phyloP scores from a whole-genome alignment of 2,888 invertebrate species.

The Aromia moschata region DNA sequence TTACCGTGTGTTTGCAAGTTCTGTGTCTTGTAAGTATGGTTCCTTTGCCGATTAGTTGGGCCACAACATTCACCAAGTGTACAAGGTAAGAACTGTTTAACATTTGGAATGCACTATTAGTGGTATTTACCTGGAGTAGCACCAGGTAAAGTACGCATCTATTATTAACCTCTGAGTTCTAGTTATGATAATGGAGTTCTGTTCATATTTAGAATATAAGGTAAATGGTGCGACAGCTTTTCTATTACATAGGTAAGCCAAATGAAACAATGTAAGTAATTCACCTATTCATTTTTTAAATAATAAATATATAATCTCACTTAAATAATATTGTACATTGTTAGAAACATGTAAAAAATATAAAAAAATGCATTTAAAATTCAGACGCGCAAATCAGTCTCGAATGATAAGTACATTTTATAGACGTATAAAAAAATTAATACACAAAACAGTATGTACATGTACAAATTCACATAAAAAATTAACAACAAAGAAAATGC shows the following conservation, averaged over 20 bases:
- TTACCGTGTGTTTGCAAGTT: no score
- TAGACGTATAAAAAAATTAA: constrained; percentile 27
- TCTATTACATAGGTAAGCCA: not conserved
- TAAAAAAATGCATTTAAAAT: constrained; percentile 42
- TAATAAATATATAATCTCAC: constrained; percentile 21
- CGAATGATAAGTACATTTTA: constrained; percentile 42
- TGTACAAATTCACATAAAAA: constrained; percentile 28
- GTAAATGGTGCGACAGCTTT: no score
- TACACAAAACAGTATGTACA: constrained; percentile 25
- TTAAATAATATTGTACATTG: constrained; percentile 24
- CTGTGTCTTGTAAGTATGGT: no score
- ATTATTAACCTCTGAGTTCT: no score
- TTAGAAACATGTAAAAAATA: constrained; percentile 28
- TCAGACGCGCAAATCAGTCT: constrained; percentile 36
- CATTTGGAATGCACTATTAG: no score
- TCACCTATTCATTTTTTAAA: constrained; percentile 25
- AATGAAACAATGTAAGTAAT: constrained; percentile 3
- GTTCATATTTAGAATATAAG: no score
- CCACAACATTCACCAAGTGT: no score
- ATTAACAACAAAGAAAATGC: constrained; percentile 28
- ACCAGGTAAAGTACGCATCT: no score
- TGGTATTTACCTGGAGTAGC: no score
- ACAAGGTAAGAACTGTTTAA: no score
- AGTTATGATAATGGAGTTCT: no score
- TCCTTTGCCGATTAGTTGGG: no score